Evolutionary conservation across 2,113 vertebrate genomes (phyloP), one percentile per base, ranked within the genome.

Genomic region (Hirundichthys speculiger): DNA sequence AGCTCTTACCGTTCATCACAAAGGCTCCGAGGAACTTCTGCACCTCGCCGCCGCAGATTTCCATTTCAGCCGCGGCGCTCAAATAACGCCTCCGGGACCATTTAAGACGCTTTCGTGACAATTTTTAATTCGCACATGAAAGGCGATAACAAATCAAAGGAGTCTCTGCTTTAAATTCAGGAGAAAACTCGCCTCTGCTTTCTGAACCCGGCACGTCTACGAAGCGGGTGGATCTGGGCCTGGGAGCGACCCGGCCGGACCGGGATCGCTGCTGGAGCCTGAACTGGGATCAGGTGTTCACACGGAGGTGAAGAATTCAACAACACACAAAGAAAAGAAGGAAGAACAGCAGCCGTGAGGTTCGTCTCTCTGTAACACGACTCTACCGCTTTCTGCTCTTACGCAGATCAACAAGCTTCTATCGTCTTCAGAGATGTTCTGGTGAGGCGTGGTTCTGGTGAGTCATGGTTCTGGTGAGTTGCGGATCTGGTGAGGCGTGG

Each of bases 71-170:
- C 64, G 15, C 79, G 19, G 24, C 40, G 65, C 76, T 87, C 80
- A 80, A 84, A 89, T 78, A 84, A 85, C 41, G 74, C 46, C 73
- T 72, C 77, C 25, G 0, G 51, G 79, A 82, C 70, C 62, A 48
- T 66, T 84, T 69, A 78, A 71, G 77, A 75, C 64, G 24, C 60
- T 77, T 82, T 48, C 60, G 50, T n/a, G n/a, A 61, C 22, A 1
- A n/a, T n/a, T 75, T 83, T 85, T 69, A 78, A 89, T 85, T 84
- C 78, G 73, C 77, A 85, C 84, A 82, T 85, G 80, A 83, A 85
- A 88, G 73, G 62, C 51, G 27, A 75, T 81, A 70, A 69, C 62
- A 69, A 72, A 80, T 82, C 70, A 85, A 84, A 83, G 73, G 65
- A 80, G 54, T n/a, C 43, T 52, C 54, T 65, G 25, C 57, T 69